Evolutionary conservation across 2,888 invertebrate genomes (phyloP).

Genomic region (Cerceris rybyensis): DNA sequence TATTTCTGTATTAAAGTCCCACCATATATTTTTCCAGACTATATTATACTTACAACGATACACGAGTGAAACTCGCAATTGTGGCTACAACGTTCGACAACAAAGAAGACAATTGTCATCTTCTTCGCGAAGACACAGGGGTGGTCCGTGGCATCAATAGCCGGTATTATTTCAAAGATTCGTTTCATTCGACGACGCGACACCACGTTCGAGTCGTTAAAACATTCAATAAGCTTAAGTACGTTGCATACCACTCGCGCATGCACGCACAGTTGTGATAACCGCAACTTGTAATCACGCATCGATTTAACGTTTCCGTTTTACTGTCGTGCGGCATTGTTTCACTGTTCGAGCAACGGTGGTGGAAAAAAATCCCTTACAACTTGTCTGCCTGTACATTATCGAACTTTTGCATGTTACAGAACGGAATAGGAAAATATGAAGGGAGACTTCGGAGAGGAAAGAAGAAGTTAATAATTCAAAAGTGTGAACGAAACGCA

Average conservation of each 20-base stretch:
- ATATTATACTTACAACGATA: constrained; percentile 31
- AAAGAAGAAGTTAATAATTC: constrained; percentile 51
- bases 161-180: constrained; percentile 43
- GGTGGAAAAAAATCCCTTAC: constrained; percentile 22
- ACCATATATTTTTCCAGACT: not conserved
- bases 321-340: constrained; percentile 39
- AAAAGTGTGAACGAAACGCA: constrained; percentile 22
- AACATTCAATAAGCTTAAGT: constrained; percentile 49
- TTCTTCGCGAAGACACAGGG: constrained; percentile 29
- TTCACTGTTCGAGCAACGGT: constrained; percentile 10
- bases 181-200: constrained; percentile 19
- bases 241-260: constrained; percentile 16
- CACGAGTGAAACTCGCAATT: constrained; percentile 7
- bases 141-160: constrained; percentile 51
- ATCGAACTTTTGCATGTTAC: constrained; percentile 9
- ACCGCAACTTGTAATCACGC: constrained; percentile 57
- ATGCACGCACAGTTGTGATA: constrained; percentile 32
- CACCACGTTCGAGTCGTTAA: constrained; percentile 25
- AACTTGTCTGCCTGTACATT: constrained; percentile 15
- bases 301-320: constrained; percentile 56
- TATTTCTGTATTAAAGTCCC: not conserved
- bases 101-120: constrained; percentile 60
- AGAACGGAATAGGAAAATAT: constrained; percentile 6
- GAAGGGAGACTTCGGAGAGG: not conserved
- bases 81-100: constrained; percentile 30